Base-by-base conservation (phyloP, 2,113 vertebrate genomes). In the Eurypyga helias region DNA sequence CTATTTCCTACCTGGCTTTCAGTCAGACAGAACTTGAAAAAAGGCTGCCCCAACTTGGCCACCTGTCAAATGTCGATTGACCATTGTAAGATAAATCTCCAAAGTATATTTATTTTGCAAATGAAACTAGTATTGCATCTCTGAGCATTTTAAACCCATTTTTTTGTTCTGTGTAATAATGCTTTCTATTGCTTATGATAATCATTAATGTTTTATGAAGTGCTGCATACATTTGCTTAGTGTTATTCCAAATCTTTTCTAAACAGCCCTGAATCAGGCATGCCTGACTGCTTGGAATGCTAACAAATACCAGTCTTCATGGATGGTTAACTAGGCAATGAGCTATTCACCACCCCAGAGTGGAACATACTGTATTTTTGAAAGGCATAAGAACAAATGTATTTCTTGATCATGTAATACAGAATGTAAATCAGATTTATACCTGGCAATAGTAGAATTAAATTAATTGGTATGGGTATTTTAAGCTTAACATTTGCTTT, bases 131-230 rank as follows among this genome's bases (percentile, higher is more conserved):
- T 65, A 41, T 55, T 79, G 34, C 80, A 41, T 82, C 31, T 36
- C 33, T 38, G 46, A 51, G 11, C 19, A 36, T 67, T 95, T 97
- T 48, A 95, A 89, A 75, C 36, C 13, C 46, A 9, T 61, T 89
- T 29, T 69, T 92, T 72, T 79, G 24, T 70, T 92, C 52, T 43
- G 8, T 61, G 45, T 31, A 19, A 6, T 85, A 65, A 49, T 76
- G 17, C 69, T 92, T 84, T 28, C 73, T 55, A 38, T 76, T 85
- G 65, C 69, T 72, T 94, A 21, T 93, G 82, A 82, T 7, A 48
- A 51, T 93, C 57, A 78, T 93, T 83, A 84, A 82, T 96, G 62
- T 87, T 96, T 97, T 96, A 64, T 90, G 92, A 94, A 92, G 45
- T 84, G 54, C 19, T 85, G 45, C 24, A 48, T 94, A 93, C 96